Percentiles rank a stretch among this genome's conserved stretches.
phyloP scores from a whole-genome alignment of 2,888 invertebrate species.

The Exocentrus adspersus region DNA sequence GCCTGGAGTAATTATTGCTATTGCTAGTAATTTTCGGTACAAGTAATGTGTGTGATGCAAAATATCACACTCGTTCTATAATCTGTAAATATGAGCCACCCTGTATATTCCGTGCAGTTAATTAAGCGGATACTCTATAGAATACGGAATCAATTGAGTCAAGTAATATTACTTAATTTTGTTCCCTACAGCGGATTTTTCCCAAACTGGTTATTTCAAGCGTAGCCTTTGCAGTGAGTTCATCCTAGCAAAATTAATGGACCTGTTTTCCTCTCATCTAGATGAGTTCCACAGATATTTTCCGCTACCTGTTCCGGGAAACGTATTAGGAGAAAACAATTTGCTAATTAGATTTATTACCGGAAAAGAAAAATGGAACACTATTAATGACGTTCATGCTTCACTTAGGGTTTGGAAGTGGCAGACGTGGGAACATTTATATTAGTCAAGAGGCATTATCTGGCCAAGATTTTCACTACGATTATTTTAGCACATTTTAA shows the following conservation, averaged over 20 bases:
- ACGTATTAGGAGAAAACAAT: constrained; percentile 42
- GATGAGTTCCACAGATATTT: background rate
- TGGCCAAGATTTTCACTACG: background rate
- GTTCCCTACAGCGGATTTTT: no score
- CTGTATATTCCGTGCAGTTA: no score
- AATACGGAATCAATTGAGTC: no score
- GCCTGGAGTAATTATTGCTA: no score
- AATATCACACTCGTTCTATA: no score
- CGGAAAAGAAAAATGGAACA: constrained; percentile 29
- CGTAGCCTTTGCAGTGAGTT: background rate
- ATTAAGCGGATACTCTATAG: no score
- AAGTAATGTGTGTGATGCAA: no score
- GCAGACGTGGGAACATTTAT: background rate
- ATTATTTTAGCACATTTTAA: background rate
- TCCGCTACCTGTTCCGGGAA: constrained; percentile 34
- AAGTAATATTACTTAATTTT: no score
- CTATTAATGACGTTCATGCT: background rate
- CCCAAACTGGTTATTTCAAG: no score
- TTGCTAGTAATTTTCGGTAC: no score
- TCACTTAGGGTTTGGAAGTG: background rate
- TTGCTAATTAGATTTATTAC: constrained; percentile 39
- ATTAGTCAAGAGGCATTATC: background rate
- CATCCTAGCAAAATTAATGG: constrained; percentile 16
- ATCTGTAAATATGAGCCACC: no score
- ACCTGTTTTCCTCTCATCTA: constrained; percentile 13